These are phyloP conservation scores for Tenrec ecaudatus DNA, from an alignment of 2,113 vertebrate species.

Conservation along the genomic window DNA sequence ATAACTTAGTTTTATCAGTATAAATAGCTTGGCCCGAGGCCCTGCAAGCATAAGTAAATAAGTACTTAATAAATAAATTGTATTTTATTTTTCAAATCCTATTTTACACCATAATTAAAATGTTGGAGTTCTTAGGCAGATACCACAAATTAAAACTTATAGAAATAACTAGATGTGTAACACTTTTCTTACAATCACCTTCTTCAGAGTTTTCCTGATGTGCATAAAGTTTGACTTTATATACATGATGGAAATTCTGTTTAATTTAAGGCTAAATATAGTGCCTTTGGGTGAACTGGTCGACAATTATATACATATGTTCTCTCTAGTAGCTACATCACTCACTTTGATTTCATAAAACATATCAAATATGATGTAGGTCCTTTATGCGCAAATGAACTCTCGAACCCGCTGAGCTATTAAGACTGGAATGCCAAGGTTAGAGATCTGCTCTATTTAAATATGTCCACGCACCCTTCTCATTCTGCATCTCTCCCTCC, in stretches of 20 bases:
- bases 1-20: background rate
- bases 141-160: background rate
- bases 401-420: slow-evolving; percentile 67
- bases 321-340: background rate
- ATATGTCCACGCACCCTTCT: background rate
- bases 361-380: slow-evolving; percentile 18
- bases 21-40: too few relatives aligned
- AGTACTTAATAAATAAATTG: background rate
- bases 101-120: slow-evolving; percentile 15
- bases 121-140: slow-evolving; percentile 11
- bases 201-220: background rate
- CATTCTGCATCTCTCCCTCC: background rate
- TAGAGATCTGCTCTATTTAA: slow-evolving; percentile 36
- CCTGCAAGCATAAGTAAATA: background rate
- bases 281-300: background rate
- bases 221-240: background rate
- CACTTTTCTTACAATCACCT: background rate
- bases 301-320: background rate
- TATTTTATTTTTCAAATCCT: too few relatives aligned
- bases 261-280: background rate
- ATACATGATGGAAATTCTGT: background rate
- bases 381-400: slow-evolving; percentile 57
- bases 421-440: slow-evolving; percentile 62
- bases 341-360: slow-evolving; percentile 56
- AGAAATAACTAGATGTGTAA: background rate